Conservation (phyloP, 2,113 vertebrate genomes). For the Mormoops blainvillei region DNA sequence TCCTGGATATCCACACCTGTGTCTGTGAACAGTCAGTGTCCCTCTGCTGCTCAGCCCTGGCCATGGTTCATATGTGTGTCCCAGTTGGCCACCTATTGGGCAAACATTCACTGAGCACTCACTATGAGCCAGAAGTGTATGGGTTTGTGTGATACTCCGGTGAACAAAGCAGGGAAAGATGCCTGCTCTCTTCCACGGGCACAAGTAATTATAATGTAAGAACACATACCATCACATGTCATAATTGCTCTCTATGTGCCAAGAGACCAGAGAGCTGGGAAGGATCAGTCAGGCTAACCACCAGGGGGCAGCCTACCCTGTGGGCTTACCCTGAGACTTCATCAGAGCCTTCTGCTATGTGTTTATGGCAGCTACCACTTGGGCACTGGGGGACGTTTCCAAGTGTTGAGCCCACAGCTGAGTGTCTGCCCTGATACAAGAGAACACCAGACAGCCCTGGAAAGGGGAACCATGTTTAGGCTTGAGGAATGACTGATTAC, state of each 20-base stretch:
- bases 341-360: not conserved
- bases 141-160: not conserved
- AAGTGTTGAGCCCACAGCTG: not conserved
- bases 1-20: accelerated
- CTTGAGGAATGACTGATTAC: not conserved
- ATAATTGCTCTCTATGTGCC: not conserved
- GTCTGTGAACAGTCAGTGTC: not conserved
- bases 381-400: not conserved
- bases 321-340: not conserved
- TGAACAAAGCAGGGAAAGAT: not conserved
- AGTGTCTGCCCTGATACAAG: not conserved
- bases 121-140: not conserved
- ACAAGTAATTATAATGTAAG: not conserved
- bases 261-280: not conserved
- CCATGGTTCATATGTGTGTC: not conserved
- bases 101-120: not conserved
- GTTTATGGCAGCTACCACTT: not conserved
- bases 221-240: too few relatives aligned
- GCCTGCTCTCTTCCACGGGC: not conserved
- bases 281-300: not conserved
- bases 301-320: slow-evolving; percentile 10
- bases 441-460: not conserved
- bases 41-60: not conserved
- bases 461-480: not conserved
- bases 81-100: too few relatives aligned